A percentile compares a stretch with the other conserved stretches of the same genome.
phyloP scores from a whole-genome alignment of 1,140 invertebrate genomes.

The Drosophila ogumai region DNA sequence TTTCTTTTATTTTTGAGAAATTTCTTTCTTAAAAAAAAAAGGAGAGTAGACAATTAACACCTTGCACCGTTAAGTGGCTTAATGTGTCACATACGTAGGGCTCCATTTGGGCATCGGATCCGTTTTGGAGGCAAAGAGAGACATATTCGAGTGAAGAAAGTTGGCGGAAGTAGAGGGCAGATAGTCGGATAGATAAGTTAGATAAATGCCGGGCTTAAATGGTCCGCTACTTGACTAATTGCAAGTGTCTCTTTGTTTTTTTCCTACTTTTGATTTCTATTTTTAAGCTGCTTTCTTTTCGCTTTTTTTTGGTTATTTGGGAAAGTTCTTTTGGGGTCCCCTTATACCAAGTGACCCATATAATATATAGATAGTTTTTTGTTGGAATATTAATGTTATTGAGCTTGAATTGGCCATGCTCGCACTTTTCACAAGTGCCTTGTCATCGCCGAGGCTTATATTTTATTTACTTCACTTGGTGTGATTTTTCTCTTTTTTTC shows the following conservation, averaged over 20 bases:
- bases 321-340: slow-evolving; percentile 64
- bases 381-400: slow-evolving; percentile 62
- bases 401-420: slow-evolving; percentile 63
- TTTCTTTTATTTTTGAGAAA: slow-evolving; percentile 21
- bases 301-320: background rate
- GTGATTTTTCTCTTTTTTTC: too few relatives aligned
- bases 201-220: slow-evolving; percentile 55
- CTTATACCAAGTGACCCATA: slow-evolving; percentile 53
- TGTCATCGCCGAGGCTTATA: slow-evolving; percentile 41
- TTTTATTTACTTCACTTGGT: too few relatives aligned
- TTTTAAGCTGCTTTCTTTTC: slow-evolving; percentile 48
- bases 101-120: slow-evolving; percentile 39
- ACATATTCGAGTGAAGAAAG: slow-evolving; percentile 48
- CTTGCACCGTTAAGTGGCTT: slow-evolving; percentile 66
- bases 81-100: slow-evolving; percentile 53
- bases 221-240: slow-evolving; percentile 61
- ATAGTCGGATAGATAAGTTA: slow-evolving; percentile 48
- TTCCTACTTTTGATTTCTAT: slow-evolving; percentile 55
- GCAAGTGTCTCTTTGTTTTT: slow-evolving; percentile 33
- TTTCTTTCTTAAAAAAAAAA: slow-evolving; percentile 25
- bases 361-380: slow-evolving; percentile 14
- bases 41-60: slow-evolving; percentile 63
- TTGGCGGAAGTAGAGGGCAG: slow-evolving; percentile 62
- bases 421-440: slow-evolving; percentile 32
- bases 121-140: slow-evolving; percentile 7